These are phyloP conservation scores for Fabriciana adippe DNA, from an alignment of 2,888 invertebrate genomes.

Conservation along the genomic window DNA sequence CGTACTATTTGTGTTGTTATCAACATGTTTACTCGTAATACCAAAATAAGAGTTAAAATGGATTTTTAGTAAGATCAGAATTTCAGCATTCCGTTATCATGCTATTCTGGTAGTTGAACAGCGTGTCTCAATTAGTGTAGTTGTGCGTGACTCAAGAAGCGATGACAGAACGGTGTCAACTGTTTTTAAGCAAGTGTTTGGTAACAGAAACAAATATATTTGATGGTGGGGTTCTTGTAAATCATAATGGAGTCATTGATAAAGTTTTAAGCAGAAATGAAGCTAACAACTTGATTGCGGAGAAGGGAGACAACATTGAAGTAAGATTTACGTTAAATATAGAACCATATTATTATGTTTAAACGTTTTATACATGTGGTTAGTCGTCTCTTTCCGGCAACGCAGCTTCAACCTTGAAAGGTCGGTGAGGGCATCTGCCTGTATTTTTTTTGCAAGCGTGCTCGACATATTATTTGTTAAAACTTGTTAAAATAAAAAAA, in stretches of 20 bases:
- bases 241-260: slow-evolving; percentile 82
- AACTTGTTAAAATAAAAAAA: slow-evolving; percentile 17
- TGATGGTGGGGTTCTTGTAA: slow-evolving; percentile 83
- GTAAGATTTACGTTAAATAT: slow-evolving; percentile 54
- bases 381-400: slow-evolving; percentile 36
- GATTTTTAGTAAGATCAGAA: slow-evolving; percentile 38
- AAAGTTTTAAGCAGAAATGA: slow-evolving; percentile 74
- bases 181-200: slow-evolving; percentile 76
- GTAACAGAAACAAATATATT: slow-evolving; percentile 77
- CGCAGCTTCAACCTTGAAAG: slow-evolving; percentile 43
- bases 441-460: slow-evolving; percentile 39
- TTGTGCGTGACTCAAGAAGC: slow-evolving; percentile 44
- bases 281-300: slow-evolving; percentile 70
- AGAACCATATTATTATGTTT: slow-evolving; percentile 25
- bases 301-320: slow-evolving; percentile 75
- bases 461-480: slow-evolving; percentile 39
- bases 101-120: slow-evolving; percentile 43
- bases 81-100: slow-evolving; percentile 42
- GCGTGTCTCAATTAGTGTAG: slow-evolving; percentile 45
- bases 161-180: slow-evolving; percentile 57
- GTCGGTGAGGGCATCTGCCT: slow-evolving; percentile 42
- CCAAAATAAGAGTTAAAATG: slow-evolving; percentile 22
- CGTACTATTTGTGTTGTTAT: slow-evolving; percentile 25
- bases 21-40: slow-evolving; percentile 39
- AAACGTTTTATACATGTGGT: slow-evolving; percentile 32